A percentile compares a stretch with the other conserved stretches of the same genome.
phyloP scores from a whole-genome alignment of 1,140 invertebrate genomes.

The Hycleus cichorii region DNA sequence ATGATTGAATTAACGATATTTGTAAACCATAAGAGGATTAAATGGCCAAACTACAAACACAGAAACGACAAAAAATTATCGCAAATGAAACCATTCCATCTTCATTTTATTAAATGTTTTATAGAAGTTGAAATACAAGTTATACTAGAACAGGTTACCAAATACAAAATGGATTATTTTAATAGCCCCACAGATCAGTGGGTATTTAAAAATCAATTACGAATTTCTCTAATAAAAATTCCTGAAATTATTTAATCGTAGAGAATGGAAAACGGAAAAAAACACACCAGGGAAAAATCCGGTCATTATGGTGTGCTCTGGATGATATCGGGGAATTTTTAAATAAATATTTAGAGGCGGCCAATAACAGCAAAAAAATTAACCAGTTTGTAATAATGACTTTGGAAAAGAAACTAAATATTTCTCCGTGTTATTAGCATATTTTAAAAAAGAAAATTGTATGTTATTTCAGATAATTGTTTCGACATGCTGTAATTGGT shows the following conservation, averaged over 20 bases:
- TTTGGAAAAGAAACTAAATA: neutral
- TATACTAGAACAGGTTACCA: conserved; percentile 17
- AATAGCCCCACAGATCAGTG: conserved; percentile 12
- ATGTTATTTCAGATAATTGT: too few species aligned
- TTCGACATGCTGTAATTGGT: too few species aligned
- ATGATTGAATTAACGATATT: neutral
- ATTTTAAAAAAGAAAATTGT: too few species aligned
- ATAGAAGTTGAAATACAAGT: conserved; percentile 13
- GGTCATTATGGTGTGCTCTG: too few species aligned
- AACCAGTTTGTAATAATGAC: too few species aligned
- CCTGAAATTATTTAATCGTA: too few species aligned
- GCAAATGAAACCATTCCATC: conserved; percentile 5
- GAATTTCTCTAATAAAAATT: conserved; percentile 2
- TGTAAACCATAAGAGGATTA: neutral
- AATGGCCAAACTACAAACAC: conserved; percentile 1
- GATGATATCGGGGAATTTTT: too few species aligned
- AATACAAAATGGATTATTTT: conserved; percentile 11
- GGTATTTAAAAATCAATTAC: conserved; percentile 19
- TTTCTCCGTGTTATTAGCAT: neutral
- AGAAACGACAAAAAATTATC: conserved; percentile 15
- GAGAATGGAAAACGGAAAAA: too few species aligned
- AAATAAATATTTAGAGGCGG: too few species aligned
- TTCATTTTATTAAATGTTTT: conserved; percentile 13
- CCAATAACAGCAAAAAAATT: too few species aligned
- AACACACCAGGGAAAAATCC: too few species aligned